Evolutionary conservation across 2,113 vertebrate genomes (phyloP).

Genomic region (Lepisosteus oculatus): DNA sequence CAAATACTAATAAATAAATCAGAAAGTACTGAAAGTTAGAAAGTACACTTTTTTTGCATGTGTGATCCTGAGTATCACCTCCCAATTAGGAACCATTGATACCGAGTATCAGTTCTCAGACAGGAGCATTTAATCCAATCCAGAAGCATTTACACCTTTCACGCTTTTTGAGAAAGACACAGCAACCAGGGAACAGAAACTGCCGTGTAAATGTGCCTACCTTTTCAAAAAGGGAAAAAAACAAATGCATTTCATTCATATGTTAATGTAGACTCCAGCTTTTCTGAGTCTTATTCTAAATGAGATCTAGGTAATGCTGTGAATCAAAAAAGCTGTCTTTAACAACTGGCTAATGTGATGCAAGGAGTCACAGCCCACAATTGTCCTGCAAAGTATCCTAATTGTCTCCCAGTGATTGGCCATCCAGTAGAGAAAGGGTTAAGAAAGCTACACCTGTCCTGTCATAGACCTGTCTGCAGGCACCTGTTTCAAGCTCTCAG

Average conservation of each 20-base stretch:
- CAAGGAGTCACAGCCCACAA: slow-evolving; percentile 16
- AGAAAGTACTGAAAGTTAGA: too few species aligned
- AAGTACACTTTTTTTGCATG: too few species aligned
- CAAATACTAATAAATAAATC: too few species aligned
- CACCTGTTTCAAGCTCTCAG: slow-evolving; percentile 26
- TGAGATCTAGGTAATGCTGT: slow-evolving; percentile 48
- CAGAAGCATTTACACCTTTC: too few species aligned
- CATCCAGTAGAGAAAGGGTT: slow-evolving; percentile 45
- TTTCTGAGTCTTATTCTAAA: slow-evolving; percentile 35
- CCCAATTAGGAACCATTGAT: too few species aligned
- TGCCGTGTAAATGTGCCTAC: too few species aligned
- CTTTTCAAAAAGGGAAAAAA: slow-evolving; percentile 16
- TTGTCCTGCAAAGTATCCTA: slow-evolving; percentile 49
- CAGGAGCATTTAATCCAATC: too few species aligned
- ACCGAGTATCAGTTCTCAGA: too few species aligned
- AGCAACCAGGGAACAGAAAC: too few species aligned
- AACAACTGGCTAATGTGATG: slow-evolving; percentile 42
- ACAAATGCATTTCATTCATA: slow-evolving; percentile 54
- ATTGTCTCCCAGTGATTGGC: slow-evolving; percentile 40
- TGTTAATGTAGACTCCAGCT: slow-evolving; percentile 45
- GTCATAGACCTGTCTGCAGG: slow-evolving; percentile 66
- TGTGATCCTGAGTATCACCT: too few species aligned
- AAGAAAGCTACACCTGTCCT: slow-evolving; percentile 65
- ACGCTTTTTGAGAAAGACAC: too few species aligned
- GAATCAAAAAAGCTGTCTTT: slow-evolving; percentile 31